These are phyloP conservation scores for Diadema setosum DNA, from an alignment of 35 echinoderm and acorn worm species.

Conservation along the genomic window DNA sequence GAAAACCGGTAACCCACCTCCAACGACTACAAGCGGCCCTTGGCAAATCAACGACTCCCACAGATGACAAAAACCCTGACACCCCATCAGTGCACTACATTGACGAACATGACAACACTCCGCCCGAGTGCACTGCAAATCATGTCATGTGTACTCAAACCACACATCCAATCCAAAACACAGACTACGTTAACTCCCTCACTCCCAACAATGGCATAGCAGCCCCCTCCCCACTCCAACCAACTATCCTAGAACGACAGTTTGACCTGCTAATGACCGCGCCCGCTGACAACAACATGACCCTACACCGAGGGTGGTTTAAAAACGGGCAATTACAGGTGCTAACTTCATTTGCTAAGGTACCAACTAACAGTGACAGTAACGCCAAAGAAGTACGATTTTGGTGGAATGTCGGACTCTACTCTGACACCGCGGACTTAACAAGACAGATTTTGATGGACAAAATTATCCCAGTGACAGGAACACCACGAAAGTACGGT, in stretches of 20 bases:
- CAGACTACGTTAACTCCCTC: neutral
- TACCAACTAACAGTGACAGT: neutral
- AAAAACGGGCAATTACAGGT: neutral
- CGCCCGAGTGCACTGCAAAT: neutral
- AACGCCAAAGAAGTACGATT: neutral
- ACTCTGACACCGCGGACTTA: neutral
- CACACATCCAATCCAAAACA: neutral
- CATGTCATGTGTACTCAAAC: neutral
- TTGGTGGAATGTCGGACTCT: neutral
- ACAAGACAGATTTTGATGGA: neutral
- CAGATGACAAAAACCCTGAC: neutral
- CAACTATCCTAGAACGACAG: neutral
- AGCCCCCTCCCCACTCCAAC: neutral
- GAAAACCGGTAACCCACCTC: too few relatives aligned
- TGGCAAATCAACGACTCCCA: neutral
- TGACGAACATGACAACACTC: too few relatives aligned
- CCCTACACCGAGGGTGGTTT: neutral
- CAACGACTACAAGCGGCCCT: neutral
- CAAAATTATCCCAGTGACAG: neutral
- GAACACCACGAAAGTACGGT: neutral
- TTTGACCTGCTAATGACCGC: neutral
- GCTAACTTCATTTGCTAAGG: neutral
- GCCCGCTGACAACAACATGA: neutral
- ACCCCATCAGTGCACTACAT: neutral
- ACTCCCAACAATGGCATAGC: neutral